A percentile compares a stretch with the other conserved stretches of the same genome.
Evolutionary conservation across 1,140 invertebrate genomes (phyloP).

Genomic region (Idris sp.): DNA sequence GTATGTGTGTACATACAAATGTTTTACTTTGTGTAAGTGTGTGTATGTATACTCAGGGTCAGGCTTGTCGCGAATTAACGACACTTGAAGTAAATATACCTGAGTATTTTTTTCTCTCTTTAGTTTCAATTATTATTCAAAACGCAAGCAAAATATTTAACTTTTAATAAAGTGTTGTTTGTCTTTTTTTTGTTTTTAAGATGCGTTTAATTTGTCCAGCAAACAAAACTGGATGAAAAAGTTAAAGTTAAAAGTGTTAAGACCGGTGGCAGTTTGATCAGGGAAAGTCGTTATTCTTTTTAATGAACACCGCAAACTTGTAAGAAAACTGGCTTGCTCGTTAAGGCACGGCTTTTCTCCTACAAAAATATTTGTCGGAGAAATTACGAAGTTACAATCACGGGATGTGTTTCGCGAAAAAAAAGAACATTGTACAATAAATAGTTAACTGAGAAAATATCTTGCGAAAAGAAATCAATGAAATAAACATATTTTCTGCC

Average conservation of each 20-base stretch:
- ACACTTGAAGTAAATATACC: slow-evolving; percentile 34
- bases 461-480: too few relatives aligned
- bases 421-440: slow-evolving; percentile 13
- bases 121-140: too few relatives aligned
- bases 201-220: too few relatives aligned
- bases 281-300: slow-evolving; percentile 52
- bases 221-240: too few relatives aligned
- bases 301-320: slow-evolving; percentile 43
- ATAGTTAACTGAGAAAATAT: slow-evolving; percentile 18
- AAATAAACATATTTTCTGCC: too few relatives aligned
- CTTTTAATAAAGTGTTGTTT: too few relatives aligned
- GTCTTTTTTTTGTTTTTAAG: too few relatives aligned
- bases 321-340: slow-evolving; percentile 54
- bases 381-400: slow-evolving; percentile 46
- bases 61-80: slow-evolving; percentile 42
- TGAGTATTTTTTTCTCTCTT: neutral
- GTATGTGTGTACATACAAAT: slow-evolving; percentile 10
- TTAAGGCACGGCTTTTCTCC: slow-evolving; percentile 48
- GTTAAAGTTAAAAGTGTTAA: slow-evolving; percentile 33
- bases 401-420: slow-evolving; percentile 35
- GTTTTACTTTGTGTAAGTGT: slow-evolving; percentile 5
- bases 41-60: slow-evolving; percentile 43
- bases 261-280: slow-evolving; percentile 21
- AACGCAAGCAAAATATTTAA: too few relatives aligned
- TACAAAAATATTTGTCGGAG: slow-evolving; percentile 55